A percentile compares a stretch with the other conserved stretches of the same genome.
Conservation (phyloP, 2,113 vertebrate species). For the Heliornis fulica region DNA sequence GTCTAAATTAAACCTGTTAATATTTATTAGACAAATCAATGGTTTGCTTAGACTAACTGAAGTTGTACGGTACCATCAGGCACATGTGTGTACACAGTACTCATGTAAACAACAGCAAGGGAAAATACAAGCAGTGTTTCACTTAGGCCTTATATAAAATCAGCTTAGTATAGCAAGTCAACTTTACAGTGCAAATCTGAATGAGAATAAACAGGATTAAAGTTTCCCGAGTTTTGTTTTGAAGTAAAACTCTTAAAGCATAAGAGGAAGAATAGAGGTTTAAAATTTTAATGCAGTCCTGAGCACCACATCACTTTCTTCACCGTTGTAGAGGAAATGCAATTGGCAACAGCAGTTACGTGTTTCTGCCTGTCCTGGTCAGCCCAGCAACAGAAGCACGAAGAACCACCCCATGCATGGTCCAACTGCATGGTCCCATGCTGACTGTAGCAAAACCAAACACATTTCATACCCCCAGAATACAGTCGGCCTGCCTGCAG, state of each 20-base stretch:
- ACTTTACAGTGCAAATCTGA: slow-evolving; percentile 49
- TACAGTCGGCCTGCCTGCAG: not conserved
- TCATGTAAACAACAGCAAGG: slow-evolving; percentile 57
- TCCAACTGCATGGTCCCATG: too few relatives aligned
- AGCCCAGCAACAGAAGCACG: not conserved
- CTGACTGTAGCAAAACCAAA: not conserved
- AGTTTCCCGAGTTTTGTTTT: not conserved
- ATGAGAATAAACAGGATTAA: slow-evolving; percentile 24
- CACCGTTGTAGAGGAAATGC: not conserved
- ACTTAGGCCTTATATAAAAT: slow-evolving; percentile 32
- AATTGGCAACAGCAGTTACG: not conserved
- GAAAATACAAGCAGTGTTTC: slow-evolving; percentile 54
- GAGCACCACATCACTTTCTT: slow-evolving; percentile 5
- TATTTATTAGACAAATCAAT: slow-evolving; percentile 58
- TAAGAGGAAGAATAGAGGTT: not conserved
- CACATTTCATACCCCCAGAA: not conserved
- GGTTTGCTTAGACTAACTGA: slow-evolving; percentile 40
- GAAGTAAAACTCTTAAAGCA: slow-evolving; percentile 22
- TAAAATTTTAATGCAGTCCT: slow-evolving; percentile 31
- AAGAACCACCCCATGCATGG: not conserved
- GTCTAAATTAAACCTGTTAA: slow-evolving; percentile 35
- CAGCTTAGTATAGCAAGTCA: slow-evolving; percentile 17
- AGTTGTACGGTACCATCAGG: slow-evolving; percentile 41
- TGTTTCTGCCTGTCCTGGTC: not conserved
- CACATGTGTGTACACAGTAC: slow-evolving; percentile 56